A percentile compares a stretch with the other conserved stretches of the same genome.
Conservation (phyloP, 2,797 vertebrate species). For the Champsocephalus gunnari region DNA sequence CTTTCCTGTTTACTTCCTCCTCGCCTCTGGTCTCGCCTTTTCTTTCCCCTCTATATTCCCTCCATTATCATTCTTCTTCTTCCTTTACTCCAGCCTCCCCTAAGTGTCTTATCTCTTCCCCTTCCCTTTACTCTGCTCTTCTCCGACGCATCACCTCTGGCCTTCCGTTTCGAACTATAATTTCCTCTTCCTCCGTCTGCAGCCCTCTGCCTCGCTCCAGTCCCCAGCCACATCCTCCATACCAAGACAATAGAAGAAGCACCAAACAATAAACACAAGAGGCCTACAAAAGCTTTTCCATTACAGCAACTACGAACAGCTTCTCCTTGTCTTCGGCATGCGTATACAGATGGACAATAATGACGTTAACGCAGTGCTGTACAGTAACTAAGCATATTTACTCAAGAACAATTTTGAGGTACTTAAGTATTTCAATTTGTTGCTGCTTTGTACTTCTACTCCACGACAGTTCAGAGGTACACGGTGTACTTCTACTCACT, state of each 20-base stretch:
- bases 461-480: no score
- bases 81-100: slow-evolving; percentile 33
- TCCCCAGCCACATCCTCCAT: slow-evolving; percentile 21
- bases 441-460: no score
- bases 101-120: slow-evolving; percentile 57
- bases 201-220: slow-evolving; percentile 19
- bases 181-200: slow-evolving; percentile 46
- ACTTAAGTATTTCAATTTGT: no score
- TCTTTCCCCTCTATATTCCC: slow-evolving; percentile 18
- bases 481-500: no score
- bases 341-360: slow-evolving; percentile 39
- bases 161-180: slow-evolving; percentile 61
- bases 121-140: slow-evolving; percentile 26
- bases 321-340: slow-evolving; percentile 10
- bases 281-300: slow-evolving; percentile 7
- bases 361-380: slow-evolving; percentile 23
- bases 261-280: slow-evolving; percentile 26
- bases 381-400: no score
- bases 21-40: slow-evolving; percentile 50
- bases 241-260: slow-evolving; percentile 44
- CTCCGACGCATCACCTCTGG: slow-evolving; percentile 53
- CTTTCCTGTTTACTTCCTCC: slow-evolving; percentile 54
- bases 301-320: slow-evolving; percentile 1
- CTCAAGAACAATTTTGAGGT: no score
- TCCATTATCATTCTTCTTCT: slow-evolving; percentile 45